Evolutionary conservation across 2,113 vertebrate genomes (phyloP).

Genomic region (Brienomyrus brachyistius): DNA sequence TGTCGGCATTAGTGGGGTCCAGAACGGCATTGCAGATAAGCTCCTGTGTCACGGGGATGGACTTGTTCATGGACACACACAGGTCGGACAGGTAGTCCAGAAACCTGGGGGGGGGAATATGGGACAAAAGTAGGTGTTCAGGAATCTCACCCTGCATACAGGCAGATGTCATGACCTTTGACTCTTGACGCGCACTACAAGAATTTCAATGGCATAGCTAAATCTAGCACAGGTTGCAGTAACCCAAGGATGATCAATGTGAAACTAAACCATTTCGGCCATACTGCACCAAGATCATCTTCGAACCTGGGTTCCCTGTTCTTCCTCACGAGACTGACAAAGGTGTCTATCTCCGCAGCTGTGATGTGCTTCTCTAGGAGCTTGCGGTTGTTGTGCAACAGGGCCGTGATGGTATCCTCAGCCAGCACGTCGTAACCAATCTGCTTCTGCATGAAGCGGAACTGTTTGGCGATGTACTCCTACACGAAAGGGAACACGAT

Average conservation of each 20-base stretch:
- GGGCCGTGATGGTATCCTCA: slow-evolving; percentile 93
- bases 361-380: slow-evolving; percentile 97
- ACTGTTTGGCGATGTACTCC: slow-evolving; percentile 98
- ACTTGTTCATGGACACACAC: slow-evolving; percentile 96
- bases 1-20: slow-evolving; percentile 85
- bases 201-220: background rate
- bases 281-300: background rate
- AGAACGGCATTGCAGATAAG: slow-evolving; percentile 93
- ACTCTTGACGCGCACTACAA: background rate
- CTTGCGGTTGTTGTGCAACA: slow-evolving; percentile 95
- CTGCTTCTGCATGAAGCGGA: slow-evolving; percentile 99
- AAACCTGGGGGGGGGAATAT: slow-evolving; percentile 62
- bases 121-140: slow-evolving; percentile 8
- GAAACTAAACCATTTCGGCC: slow-evolving; percentile 20
- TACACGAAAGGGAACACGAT: slow-evolving; percentile 38
- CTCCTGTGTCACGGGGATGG: slow-evolving; percentile 96
- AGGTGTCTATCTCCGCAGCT: slow-evolving; percentile 93
- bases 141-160: background rate
- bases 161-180: background rate
- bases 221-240: background rate
- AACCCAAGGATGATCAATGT: background rate
- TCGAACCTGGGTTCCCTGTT: slow-evolving; percentile 91
- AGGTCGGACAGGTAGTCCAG: slow-evolving; percentile 96
- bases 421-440: slow-evolving; percentile 98
- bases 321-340: slow-evolving; percentile 93